Evolutionary conservation across 2,113 vertebrate genomes (phyloP), one percentile per base, ranked within the genome.

Genomic region (Passer montanus): DNA sequence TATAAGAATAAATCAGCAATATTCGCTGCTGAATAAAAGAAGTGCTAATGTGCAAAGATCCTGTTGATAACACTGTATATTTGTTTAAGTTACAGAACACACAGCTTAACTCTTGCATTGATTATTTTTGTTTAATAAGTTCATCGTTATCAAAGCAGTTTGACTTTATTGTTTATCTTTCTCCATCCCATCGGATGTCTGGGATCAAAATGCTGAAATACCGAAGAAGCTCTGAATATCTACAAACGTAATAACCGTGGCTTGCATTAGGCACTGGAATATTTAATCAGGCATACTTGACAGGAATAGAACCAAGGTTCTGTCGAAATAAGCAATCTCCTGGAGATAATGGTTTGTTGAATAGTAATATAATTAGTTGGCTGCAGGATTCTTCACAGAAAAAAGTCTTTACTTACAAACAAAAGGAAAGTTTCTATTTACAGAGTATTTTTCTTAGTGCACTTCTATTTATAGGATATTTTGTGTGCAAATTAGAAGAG

Each of bases 391-490:
- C 55, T 83, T 91, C 75, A 63, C 35, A 41, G 59, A 62, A 92
- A 43, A 78, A 80, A 50, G 7, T 79, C 18, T 56, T 35, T 59
- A 37, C 69, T 90, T 91, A 43, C 7, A 84, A 87, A 69, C 44
- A 87, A 85, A 85, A 35, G 35, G 39, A 59, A 62, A 53, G 46
- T 77, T 95, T 91, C 39, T 94, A 27, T 93, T 95, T 94, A 67
- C 23, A 27, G 63, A n/a, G 5, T 50, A 6, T 66, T 80, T 93
- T 83, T 76, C 41, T 80, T 88, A 92, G 11, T 44, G 47, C 6
- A 5, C 30, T 69, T 87, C 49, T 92, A 50, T 90, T 93, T 90
- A 59, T 77, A 77, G 72, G 33, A 8, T 80, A 37, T 85, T 93
- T 94, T 83, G 52, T 74, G 47, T 92, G 49, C 43, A 85, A 28